Base-by-base conservation (phyloP, 2,113 vertebrate species). In the Neogale vison region DNA sequence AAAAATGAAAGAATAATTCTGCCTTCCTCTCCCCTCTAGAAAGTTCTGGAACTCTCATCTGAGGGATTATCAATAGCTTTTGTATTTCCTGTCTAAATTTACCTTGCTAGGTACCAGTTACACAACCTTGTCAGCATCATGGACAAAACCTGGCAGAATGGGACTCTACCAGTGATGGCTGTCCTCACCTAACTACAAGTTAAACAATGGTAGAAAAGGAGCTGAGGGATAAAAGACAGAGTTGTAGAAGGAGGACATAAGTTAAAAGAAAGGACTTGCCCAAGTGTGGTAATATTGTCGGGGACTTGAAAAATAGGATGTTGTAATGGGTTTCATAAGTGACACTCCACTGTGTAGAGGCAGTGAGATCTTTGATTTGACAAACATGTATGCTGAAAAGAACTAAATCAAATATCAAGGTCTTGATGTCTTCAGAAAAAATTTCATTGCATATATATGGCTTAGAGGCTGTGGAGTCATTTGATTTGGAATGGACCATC, bases 381-480 rank as follows among this genome's bases (percentile, higher is more conserved):
- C 4, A 26, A 24, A 47, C 15, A 31, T 7, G 15, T 85, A 91
- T 67, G 9, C 76, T 55, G 17, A 82, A 65, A 72, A 74, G 57
- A 57, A 50, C 15, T 61, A 31, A 50, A 47, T 39, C 34, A 67
- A 88, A 11, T 42, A 45, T 13, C 57, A 61, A 83, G 50, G 5
- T 74, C 55, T n/a, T 42, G 39, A 45, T n/a, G n/a, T 6, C 29
- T 45, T 26, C 45, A 92, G 20, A 31, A 92, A 74, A 83, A 42
- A n/a, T 11, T 10, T 1, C 72, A 55, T 12, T n/a, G 4, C 1
- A 1, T n/a, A 74, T 39, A 4, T 1, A 8, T 17, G 29, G 1
- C 55, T 74, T 4, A 42, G 17, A 59, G 17, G 29, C 10, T 47
- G 36, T 29, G 47, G 21, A 83, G 7, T n/a, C 6, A n/a, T 36